Evolutionary conservation across 2,888 invertebrate species (phyloP).

Genomic region (Itoplectis maculator): DNA sequence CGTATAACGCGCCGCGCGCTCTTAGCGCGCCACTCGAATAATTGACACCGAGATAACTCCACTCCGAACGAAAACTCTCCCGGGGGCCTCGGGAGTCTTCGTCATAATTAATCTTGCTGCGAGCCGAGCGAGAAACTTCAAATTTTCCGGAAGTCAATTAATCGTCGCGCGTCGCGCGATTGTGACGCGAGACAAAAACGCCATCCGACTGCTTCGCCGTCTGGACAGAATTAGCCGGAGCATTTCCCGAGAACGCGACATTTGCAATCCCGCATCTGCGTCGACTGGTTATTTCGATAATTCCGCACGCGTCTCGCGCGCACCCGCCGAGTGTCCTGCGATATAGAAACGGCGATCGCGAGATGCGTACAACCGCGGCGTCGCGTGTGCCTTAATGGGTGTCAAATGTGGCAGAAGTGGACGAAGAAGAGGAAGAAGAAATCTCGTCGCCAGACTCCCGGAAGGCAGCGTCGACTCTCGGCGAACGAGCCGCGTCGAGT

Average conservation of each 20-base stretch:
- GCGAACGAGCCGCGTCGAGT: constrained; percentile 30
- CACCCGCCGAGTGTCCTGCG: constrained; percentile 16
- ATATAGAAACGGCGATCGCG: constrained; percentile 13
- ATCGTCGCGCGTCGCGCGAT: constrained; percentile 2
- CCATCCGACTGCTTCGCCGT: neutral
- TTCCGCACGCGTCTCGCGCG: constrained; percentile 22
- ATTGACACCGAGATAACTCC: constrained; percentile 76
- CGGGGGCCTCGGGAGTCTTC: constrained; percentile 40
- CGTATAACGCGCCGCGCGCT: constrained; percentile 74
- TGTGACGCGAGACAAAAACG: neutral
- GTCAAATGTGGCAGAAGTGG: too few species aligned
- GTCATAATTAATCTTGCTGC: constrained; percentile 70
- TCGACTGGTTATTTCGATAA: constrained; percentile 31
- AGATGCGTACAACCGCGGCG: too few species aligned
- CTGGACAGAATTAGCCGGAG: neutral
- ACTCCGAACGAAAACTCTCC: too few species aligned
- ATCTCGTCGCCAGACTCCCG: constrained; percentile 28
- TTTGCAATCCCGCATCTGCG: constrained; percentile 1
- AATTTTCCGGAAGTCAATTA: constrained; percentile 13
- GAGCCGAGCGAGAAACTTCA: constrained; percentile 52
- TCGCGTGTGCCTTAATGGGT: constrained; percentile 55
- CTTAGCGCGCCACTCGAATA: constrained; percentile 73
- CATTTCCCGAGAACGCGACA: neutral
- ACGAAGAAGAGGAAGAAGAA: constrained; percentile 38
- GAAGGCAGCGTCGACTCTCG: constrained; percentile 37